phyloP scores from a whole-genome alignment of 2,888 invertebrate genomes.

The Tenthredo mesomela region DNA sequence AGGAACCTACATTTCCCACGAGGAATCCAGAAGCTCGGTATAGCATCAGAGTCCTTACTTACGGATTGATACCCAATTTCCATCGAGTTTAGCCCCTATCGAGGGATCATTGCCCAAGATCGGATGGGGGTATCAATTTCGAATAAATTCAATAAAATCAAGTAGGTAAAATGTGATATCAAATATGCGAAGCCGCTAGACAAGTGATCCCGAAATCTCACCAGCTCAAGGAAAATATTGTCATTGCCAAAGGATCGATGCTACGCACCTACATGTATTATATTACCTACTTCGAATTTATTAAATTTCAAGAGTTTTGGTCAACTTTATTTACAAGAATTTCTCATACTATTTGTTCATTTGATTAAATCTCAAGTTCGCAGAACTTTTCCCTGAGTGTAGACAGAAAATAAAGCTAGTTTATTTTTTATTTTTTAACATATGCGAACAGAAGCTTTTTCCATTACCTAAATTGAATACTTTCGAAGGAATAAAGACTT shows the following conservation, averaged over 20 bases:
- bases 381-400: background rate
- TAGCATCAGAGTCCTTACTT: conserved; percentile 63
- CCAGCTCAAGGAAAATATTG: conserved; percentile 21
- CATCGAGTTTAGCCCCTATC: conserved; percentile 74
- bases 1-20: conserved; percentile 64
- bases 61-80: conserved; percentile 76
- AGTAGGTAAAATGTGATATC: conserved; percentile 38
- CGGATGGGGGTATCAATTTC: conserved; percentile 59
- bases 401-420: background rate
- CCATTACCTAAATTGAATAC: background rate
- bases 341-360: background rate
- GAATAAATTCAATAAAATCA: conserved; percentile 58
- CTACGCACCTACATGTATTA: background rate
- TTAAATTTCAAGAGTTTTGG: background rate
- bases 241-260: background rate
- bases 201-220: conserved; percentile 29
- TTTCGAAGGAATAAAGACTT: background rate
- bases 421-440: background rate
- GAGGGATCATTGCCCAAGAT: conserved; percentile 71
- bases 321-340: background rate
- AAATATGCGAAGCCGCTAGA: conserved; percentile 48
- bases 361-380: background rate
- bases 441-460: background rate
- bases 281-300: background rate
- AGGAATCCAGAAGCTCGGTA: conserved; percentile 59